A percentile compares a stretch with the other conserved stretches of the same genome.
Evolutionary conservation across 1,140 invertebrate species (phyloP).

Genomic region (Macrosteles quadrilineatus): DNA sequence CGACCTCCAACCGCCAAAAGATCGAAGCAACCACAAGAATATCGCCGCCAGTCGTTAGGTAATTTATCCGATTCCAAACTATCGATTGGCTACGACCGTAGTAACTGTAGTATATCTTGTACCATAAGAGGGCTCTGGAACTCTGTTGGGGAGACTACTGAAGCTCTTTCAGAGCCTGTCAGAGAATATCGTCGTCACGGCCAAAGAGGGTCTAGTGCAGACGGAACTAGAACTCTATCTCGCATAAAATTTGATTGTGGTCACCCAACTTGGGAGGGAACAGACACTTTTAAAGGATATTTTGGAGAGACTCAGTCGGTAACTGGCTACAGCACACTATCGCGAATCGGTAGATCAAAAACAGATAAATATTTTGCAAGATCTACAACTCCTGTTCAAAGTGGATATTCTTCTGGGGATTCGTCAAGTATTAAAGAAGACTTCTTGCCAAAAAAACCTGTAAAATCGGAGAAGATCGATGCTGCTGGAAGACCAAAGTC

Average conservation of each 20-base stretch:
- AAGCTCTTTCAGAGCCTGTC: constrained; percentile 20
- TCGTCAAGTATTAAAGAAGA: constrained; percentile 26
- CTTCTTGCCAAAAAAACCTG: background rate
- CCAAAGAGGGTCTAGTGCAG: constrained; percentile 38
- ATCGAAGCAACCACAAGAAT: constrained; percentile 37
- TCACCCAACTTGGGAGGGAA: constrained; percentile 23
- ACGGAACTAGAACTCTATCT: constrained; percentile 30
- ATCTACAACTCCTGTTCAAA: constrained; percentile 17
- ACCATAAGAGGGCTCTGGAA: constrained; percentile 38
- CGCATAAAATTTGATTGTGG: constrained; percentile 30
- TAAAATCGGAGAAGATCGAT: background rate
- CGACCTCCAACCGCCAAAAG: constrained; percentile 37
- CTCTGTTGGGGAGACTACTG: constrained; percentile 35
- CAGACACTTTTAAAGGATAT: constrained; percentile 4
- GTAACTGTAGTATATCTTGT: constrained; percentile 36
- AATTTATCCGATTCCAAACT: constrained; percentile 44
- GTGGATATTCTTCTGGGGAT: constrained; percentile 28
- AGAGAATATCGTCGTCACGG: constrained; percentile 33
- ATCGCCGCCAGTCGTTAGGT: constrained; percentile 42
- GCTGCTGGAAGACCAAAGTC: constrained; percentile 35
- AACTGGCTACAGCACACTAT: constrained; percentile 34
- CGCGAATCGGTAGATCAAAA: constrained; percentile 35
- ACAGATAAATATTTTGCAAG: constrained; percentile 30
- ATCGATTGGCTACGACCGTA: constrained; percentile 34
- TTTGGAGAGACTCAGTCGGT: constrained; percentile 23